A percentile compares a stretch with the other conserved stretches of the same genome.
These are phyloP conservation scores for Trichacis sp. DNA, from an alignment of 2,888 invertebrate species.

Conservation along the genomic window DNA sequence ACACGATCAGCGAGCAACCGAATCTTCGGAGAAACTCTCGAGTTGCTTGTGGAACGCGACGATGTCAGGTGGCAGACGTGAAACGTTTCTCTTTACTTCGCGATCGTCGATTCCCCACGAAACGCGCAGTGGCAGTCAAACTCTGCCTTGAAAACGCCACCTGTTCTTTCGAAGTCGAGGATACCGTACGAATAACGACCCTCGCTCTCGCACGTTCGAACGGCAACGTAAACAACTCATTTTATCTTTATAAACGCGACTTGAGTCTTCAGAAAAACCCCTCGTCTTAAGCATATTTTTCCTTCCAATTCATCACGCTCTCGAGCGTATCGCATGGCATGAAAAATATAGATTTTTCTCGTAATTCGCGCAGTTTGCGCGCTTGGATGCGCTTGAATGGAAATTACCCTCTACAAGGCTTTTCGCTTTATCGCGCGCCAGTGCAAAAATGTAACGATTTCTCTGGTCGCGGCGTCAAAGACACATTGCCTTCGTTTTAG, in stretches of 20 bases:
- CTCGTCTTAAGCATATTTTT: conserved; percentile 11
- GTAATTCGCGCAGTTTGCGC: too few relatives aligned
- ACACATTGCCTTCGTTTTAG: conserved; percentile 50
- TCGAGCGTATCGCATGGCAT: conserved; percentile 18
- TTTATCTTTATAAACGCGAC: too few relatives aligned
- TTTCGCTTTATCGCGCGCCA: conserved; percentile 48
- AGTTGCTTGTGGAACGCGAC: conserved; percentile 52
- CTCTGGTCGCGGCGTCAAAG: conserved; percentile 53
- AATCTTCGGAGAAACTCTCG: conserved; percentile 53
- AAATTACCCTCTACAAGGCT: conserved; percentile 33
- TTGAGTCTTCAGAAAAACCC: background rate
- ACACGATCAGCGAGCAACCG: conserved; percentile 50
- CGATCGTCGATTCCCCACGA: conserved; percentile 6
- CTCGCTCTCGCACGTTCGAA: background rate
- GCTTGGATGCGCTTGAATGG: conserved; percentile 46
- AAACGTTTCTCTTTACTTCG: conserved; percentile 8
- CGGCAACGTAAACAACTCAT: background rate
- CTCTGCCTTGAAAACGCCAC: conserved; percentile 11
- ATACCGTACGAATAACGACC: background rate
- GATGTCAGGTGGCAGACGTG: conserved; percentile 59
- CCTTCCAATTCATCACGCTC: conserved; percentile 19
- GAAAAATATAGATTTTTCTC: conserved; percentile 14
- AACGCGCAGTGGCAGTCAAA: background rate
- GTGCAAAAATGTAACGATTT: too few relatives aligned
- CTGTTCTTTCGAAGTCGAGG: conserved; percentile 8